Percentiles rank a stretch among this genome's conserved stretches.
Evolutionary conservation across 92 coral and sea anemone species (phyloP).

Genomic region (Siderastrea siderea): DNA sequence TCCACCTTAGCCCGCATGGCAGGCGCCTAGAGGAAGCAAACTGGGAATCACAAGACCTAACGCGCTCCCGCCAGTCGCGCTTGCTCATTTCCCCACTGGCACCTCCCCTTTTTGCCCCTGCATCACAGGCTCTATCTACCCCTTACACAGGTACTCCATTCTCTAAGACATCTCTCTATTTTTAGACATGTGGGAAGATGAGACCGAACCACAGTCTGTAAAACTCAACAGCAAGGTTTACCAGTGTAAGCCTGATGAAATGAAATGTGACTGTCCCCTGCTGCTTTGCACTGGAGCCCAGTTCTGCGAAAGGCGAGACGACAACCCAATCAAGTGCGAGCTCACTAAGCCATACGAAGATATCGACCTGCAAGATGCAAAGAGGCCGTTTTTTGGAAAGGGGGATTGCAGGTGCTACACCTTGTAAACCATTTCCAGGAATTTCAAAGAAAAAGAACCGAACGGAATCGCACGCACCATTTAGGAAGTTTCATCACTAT

Average conservation of each 20-base stretch:
- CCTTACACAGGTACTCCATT: too few species aligned
- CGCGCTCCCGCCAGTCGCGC: too few species aligned
- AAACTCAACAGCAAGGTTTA: neutral
- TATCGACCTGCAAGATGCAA: constrained; percentile 19
- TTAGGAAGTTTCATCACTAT: too few species aligned
- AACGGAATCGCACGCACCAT: neutral
- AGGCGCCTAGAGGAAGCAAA: too few species aligned
- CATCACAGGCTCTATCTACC: too few species aligned
- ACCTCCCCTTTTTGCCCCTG: too few species aligned
- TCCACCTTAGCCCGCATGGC: too few species aligned
- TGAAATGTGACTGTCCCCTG: constrained; percentile 18
- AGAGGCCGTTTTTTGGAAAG: neutral
- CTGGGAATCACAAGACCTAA: too few species aligned
- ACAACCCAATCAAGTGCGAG: neutral
- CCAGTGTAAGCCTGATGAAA: neutral
- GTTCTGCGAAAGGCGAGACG: neutral
- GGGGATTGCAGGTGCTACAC: constrained; percentile 19
- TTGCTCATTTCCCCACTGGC: too few species aligned
- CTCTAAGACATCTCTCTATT: neutral
- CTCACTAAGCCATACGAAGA: neutral
- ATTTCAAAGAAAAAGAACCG: too few species aligned
- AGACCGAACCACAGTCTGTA: neutral
- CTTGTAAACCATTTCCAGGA: neutral
- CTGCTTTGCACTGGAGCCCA: constrained; percentile 22
- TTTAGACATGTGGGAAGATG: constrained; percentile 22